phyloP scores from a whole-genome alignment of 2,113 vertebrate species.

The Ramphastos sulfuratus region DNA sequence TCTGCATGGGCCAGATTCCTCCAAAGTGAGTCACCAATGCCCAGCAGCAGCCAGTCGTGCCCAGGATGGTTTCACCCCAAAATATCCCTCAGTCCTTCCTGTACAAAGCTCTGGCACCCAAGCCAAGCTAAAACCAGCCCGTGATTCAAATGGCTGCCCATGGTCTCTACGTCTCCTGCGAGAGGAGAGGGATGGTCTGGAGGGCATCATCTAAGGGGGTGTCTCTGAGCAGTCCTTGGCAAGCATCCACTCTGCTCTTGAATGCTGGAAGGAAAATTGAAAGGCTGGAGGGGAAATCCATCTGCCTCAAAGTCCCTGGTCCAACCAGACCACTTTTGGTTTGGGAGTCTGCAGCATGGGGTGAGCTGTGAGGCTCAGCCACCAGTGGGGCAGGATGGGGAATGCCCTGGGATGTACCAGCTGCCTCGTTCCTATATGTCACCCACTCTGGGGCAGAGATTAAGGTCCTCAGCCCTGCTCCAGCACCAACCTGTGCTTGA shows the following conservation, averaged over 20 bases:
- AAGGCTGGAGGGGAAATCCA: neutral
- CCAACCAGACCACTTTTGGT: neutral
- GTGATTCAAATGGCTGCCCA: neutral
- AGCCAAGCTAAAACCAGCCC: neutral
- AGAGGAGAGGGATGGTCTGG: neutral
- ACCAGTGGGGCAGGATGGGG: no score
- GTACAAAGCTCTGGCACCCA: neutral
- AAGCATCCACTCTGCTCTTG: fast-evolving
- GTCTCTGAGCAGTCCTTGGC: neutral
- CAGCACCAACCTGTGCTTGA: neutral
- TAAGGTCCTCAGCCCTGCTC: neutral
- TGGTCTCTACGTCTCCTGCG: neutral
- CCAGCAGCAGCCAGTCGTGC: neutral
- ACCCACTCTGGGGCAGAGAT: neutral
- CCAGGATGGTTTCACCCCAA: neutral
- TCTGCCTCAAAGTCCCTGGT: neutral
- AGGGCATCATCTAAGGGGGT: neutral
- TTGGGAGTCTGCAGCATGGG: neutral
- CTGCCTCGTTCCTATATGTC: neutral
- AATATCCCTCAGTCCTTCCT: neutral
- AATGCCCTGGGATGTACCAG: neutral
- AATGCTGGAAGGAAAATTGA: neutral
- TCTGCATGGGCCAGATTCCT: neutral
- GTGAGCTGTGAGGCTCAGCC: neutral
- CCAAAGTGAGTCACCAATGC: neutral